These are phyloP conservation scores for Chrysopa pallens DNA, from an alignment of 1,140 invertebrate genomes.

Conservation along the genomic window DNA sequence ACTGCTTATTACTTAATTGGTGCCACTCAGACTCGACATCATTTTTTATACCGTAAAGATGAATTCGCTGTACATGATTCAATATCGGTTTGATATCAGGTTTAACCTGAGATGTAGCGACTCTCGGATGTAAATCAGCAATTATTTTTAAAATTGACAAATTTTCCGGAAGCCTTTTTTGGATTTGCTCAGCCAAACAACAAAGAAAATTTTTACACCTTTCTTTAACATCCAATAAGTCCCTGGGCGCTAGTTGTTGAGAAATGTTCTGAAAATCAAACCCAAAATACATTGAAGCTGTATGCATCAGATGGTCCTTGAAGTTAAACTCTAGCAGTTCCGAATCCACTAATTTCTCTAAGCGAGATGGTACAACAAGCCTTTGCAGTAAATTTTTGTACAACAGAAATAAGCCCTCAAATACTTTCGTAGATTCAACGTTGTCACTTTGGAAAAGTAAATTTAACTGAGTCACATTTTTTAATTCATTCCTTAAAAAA, in stretches of 20 bases:
- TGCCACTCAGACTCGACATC: constrained; percentile 8
- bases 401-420: constrained; percentile 11
- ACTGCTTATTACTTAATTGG: constrained; percentile 7
- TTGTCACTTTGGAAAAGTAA: constrained; percentile 12
- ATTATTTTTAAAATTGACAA: constrained; percentile 12
- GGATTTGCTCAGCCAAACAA: constrained; percentile 12
- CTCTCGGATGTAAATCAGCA: constrained; percentile 11
- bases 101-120: constrained; percentile 12
- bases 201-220: constrained; percentile 14
- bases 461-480: constrained; percentile 10
- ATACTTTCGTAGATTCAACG: constrained; percentile 7
- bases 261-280: constrained; percentile 4
- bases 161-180: constrained; percentile 14
- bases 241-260: constrained; percentile 2
- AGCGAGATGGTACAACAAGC: constrained; percentile 14
- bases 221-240: constrained; percentile 8
- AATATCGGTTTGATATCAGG: constrained; percentile 8
- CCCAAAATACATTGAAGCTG: constrained; percentile 6
- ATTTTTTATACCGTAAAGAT: constrained; percentile 10
- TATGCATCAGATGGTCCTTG: constrained; percentile 4
- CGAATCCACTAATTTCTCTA: constrained; percentile 14
- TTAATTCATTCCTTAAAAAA: constrained; percentile 12
- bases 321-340: constrained; percentile 12
- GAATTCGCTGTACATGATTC: constrained; percentile 8
- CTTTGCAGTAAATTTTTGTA: constrained; percentile 13